Conservation (phyloP, 2,113 vertebrate genomes). For the Addax nasomaculatus region DNA sequence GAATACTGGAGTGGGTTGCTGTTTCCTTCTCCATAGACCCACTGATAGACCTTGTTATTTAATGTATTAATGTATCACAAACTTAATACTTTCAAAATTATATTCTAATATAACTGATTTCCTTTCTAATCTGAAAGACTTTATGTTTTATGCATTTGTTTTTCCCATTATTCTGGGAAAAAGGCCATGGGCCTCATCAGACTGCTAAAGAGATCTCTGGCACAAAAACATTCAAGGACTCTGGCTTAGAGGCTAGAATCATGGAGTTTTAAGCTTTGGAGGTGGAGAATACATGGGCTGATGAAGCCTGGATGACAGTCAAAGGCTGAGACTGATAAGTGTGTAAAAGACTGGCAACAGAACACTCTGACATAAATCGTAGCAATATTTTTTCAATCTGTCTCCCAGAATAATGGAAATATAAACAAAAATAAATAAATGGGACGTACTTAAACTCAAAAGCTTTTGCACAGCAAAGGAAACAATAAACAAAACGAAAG, state of each 20-base stretch:
- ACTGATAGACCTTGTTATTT: background rate
- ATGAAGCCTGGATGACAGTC: background rate
- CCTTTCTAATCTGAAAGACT: background rate
- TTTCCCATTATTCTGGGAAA: background rate
- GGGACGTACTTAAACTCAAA: background rate
- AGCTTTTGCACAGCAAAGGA: background rate
- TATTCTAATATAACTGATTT: background rate
- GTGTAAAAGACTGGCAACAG: background rate
- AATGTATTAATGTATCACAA: background rate
- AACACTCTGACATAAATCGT: background rate
- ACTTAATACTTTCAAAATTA: background rate
- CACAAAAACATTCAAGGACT: background rate
- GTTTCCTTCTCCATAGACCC: background rate
- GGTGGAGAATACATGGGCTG: background rate
- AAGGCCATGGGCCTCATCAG: background rate
- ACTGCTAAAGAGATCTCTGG: background rate
- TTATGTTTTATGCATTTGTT: background rate
- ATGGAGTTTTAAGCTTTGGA: background rate
- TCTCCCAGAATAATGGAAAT: background rate
- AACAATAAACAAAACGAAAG: background rate
- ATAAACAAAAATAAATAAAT: background rate
- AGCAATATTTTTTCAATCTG: background rate
- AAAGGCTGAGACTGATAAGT: background rate
- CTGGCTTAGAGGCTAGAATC: background rate
- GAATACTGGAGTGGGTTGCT: background rate